A percentile compares a stretch with the other conserved stretches of the same genome.
Conservation (phyloP, 2,113 vertebrate species). For the Rostratula benghalensis region DNA sequence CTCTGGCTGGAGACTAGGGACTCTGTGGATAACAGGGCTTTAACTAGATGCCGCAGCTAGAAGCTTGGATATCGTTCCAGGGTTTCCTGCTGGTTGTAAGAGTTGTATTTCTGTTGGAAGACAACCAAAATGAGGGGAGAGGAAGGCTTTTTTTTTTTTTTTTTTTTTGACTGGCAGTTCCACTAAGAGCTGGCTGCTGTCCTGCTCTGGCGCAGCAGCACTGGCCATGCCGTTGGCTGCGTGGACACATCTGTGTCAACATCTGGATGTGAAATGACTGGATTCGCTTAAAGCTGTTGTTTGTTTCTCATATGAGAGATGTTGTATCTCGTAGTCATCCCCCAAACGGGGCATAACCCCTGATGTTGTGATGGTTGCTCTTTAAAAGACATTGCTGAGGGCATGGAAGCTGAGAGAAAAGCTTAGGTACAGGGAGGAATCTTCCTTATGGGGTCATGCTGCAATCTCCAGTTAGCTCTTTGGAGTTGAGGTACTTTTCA, state of each 20-base stretch:
- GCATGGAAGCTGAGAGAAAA: not conserved
- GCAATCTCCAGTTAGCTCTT: not conserved
- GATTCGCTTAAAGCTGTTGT: not conserved
- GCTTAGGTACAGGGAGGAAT: not conserved
- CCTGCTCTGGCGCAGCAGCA: not conserved
- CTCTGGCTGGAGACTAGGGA: not conserved
- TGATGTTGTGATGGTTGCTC: not conserved
- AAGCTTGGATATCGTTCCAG: conserved; percentile 22
- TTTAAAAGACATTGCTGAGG: not conserved
- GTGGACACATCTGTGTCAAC: not conserved
- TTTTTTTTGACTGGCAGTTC: not conserved
- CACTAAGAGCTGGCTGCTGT: not conserved
- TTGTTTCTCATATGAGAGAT: not conserved
- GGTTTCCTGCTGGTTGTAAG: conserved; percentile 43
- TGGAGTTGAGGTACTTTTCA: not conserved
- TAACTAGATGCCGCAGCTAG: conserved; percentile 26
- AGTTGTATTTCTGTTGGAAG: conserved; percentile 60
- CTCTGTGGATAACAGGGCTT: conserved; percentile 32
- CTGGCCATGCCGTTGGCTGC: fast-evolving
- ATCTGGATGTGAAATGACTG: not conserved
- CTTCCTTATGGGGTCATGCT: not conserved
- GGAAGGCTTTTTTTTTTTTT: conserved; percentile 30
- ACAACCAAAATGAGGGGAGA: not conserved
- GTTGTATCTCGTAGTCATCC: not conserved
- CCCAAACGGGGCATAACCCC: not conserved